Percentiles rank a stretch among this genome's conserved stretches.
Evolutionary conservation across 2,888 invertebrate genomes (phyloP).

Genomic region (Polietes domitor): DNA sequence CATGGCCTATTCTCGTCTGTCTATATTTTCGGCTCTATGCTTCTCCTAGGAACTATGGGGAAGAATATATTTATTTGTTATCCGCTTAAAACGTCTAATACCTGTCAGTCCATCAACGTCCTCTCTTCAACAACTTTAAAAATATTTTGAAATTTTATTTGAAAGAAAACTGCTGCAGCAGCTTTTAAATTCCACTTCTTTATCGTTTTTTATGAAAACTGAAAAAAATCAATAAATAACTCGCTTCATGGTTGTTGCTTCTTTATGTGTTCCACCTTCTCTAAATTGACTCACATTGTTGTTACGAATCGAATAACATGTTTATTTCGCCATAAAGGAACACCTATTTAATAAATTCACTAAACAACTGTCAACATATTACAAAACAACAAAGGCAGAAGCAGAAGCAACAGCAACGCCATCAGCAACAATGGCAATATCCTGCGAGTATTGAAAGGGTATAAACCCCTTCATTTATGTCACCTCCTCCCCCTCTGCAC

Average conservation of each 20-base stretch:
- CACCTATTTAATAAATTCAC: constrained; percentile 65
- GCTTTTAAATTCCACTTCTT: not conserved
- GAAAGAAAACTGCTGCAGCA: too few species aligned
- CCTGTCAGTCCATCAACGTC: too few species aligned
- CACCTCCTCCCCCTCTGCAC: constrained; percentile 15
- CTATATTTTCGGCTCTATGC: too few species aligned
- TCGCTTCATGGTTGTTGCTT: too few species aligned
- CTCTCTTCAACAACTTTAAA: too few species aligned
- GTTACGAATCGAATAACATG: constrained; percentile 60
- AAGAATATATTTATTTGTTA: too few species aligned
- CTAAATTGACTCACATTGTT: constrained; percentile 64
- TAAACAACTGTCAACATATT: constrained; percentile 66
- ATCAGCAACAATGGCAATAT: constrained; percentile 50
- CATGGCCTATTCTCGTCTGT: too few species aligned
- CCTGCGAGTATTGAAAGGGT: constrained; percentile 15
- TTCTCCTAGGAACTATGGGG: too few species aligned
- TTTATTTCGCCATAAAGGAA: constrained; percentile 61
- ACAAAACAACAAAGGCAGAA: constrained; percentile 25
- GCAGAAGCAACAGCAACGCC: constrained; percentile 39
- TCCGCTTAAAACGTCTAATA: too few species aligned
- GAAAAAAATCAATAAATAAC: constrained; percentile 7
- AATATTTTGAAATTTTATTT: not conserved
- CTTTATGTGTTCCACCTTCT: constrained; percentile 3
- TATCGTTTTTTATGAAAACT: not conserved
- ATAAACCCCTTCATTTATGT: constrained; percentile 40